Base-by-base conservation (phyloP, 1,140 invertebrate genomes). In the Anastatus disparis region DNA sequence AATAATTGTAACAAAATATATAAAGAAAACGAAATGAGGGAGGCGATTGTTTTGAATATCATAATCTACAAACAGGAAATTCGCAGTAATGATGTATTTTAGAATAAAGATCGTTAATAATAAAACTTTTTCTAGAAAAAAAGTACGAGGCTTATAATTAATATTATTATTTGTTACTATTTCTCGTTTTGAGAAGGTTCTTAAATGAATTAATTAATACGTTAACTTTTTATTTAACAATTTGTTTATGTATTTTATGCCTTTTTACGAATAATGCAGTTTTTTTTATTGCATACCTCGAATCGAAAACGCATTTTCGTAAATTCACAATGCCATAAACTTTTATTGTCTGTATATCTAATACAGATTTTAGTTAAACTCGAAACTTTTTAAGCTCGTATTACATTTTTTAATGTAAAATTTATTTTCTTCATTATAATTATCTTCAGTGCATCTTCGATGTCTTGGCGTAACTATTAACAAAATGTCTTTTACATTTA, bases 71-170 rank as follows among this genome's bases (percentile, higher is more conserved):
- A 80, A 82, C 75, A 79, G 76, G 74, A 74, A 71, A 74, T 71
- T 78, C 20, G 74, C 76, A 73, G 70, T 76, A 76, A 67, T 76
- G 66, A 59, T 62, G 63, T 74, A 72, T 67, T 70, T 72, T 76
- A 76, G 72, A 71, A 73, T 74, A 46, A 67, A 66, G 73, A 73
- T 65, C 65, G 76, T 80, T 78, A 78, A 79, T 78, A 75, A 75
- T 81, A 78, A 79, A 78, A 78, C 75, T 76, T 68, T 78, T 78
- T 78, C 75, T 79, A 75, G 75, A 74, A 77, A 77, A 78, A 40
- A 70, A 77, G 65, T 77, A 76, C 42, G 62, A 71, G 71, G 58
- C 66, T 65, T 79, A 79, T 59, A 63, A 75, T 75, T 71, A 72
- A 40, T 26, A 61, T 61, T 72, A 70, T 68, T 75, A 76, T 74